Evolutionary conservation across 2,888 invertebrate genomes (phyloP), one percentile per base, ranked within the genome.

Genomic region (Amiota mariae): DNA sequence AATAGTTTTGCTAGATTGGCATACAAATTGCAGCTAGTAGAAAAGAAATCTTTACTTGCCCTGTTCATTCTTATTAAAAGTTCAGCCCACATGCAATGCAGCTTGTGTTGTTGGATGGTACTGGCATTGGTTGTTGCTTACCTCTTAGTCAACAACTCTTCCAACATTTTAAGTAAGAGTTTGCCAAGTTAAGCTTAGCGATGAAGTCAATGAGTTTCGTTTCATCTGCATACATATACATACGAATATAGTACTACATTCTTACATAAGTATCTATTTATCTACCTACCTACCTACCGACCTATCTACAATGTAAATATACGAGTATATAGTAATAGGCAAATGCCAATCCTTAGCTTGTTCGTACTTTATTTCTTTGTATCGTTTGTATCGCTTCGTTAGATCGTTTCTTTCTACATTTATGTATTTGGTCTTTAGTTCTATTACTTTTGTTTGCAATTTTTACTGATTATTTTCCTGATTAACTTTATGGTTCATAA

Each of bases 401-500:
- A 13, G 49, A 46, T 61, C 49, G 49, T 61, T 61, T 49, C 12
- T 72, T 24, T 63, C 18, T 63, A 18, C 36, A 20, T 72, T 24
- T 72, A 67, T 71, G 72, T 64, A 47, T 56, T 64, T 73, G 63
- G 74, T 63, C 56, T 61, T 71, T 72, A 36, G 36, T 36, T 48
- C 59, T n/a, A 72, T 67, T 73, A 73, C 71, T 57, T 76, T 73
- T 74, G 78, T 78, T 78, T 78, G 78, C 63, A 61, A 73, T 70
- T 36, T 76, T 73, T 54, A 78, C 82, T 79, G 82, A 82, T 82
- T 79, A 85, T 76, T 78, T 78, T 47, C 71, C 78, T 77, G 82
- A 84, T 85, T 84, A 81, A 72, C 76, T 82, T 85, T 84, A 84
- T 85, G 85, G 80, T 74, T 82, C 82, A 82, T 83, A 83, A 81